These are phyloP conservation scores for Drosophila arawakana DNA, from an alignment of 1,140 invertebrate genomes.

Conservation along the genomic window DNA sequence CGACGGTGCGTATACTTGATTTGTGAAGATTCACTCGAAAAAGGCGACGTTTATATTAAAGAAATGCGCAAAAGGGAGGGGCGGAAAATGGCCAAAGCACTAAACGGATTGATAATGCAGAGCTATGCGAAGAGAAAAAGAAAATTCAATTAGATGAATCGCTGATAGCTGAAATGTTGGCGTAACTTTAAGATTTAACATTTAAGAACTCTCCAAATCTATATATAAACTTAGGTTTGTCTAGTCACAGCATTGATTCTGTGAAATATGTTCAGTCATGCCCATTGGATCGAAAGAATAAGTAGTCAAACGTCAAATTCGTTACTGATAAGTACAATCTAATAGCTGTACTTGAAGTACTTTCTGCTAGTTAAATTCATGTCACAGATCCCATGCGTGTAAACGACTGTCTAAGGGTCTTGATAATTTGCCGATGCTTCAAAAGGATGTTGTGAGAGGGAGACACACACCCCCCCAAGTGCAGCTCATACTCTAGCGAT, in stretches of 20 bases:
- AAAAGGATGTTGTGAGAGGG: neutral
- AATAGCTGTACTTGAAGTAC: constrained; percentile 11
- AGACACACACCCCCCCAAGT: too few species aligned
- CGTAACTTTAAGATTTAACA: constrained; percentile 3
- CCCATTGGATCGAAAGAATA: constrained; percentile 11
- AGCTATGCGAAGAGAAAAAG: constrained; percentile 8
- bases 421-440: constrained; percentile 37
- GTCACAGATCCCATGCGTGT: constrained; percentile 5
- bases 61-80: constrained; percentile 11
- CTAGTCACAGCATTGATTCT: neutral
- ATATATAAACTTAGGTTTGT: neutral
- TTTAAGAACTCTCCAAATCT: neutral
- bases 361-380: constrained; percentile 26
- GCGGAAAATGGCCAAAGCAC: neutral
- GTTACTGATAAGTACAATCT: constrained; percentile 11
- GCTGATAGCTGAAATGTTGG: neutral
- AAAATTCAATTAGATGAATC: constrained; percentile 16
- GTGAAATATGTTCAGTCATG: constrained; percentile 3
- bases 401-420: constrained; percentile 20
- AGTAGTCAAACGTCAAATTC: constrained; percentile 15
- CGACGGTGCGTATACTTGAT: constrained; percentile 76
- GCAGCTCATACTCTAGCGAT: constrained; percentile 37
- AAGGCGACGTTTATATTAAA: neutral
- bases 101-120: neutral
- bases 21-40: constrained; percentile 33